These are phyloP conservation scores for Eristalis tenax DNA, from an alignment of 2,888 invertebrate species.

Conservation along the genomic window DNA sequence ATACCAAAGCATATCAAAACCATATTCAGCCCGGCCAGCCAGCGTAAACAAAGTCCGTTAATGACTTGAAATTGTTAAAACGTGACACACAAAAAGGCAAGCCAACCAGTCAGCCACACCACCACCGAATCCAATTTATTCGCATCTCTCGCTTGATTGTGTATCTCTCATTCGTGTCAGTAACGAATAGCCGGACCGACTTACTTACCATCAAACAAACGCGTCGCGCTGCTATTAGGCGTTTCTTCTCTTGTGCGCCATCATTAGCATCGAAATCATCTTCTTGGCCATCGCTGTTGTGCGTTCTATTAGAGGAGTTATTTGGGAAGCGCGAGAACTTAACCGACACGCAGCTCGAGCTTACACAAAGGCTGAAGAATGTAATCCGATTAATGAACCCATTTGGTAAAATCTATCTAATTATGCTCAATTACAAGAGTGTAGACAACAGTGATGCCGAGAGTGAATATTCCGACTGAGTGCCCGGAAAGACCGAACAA, in stretches of 20 bases:
- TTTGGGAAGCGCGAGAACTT: constrained; percentile 19
- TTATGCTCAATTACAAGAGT: constrained; percentile 56
- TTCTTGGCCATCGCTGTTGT: constrained; percentile 14
- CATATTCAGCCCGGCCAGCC: neutral
- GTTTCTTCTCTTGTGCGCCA: constrained; percentile 2
- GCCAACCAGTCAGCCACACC: constrained; percentile 10
- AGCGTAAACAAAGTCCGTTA: constrained; percentile 49
- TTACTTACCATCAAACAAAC: neutral
- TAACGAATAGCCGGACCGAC: neutral
- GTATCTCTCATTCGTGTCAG: neutral
- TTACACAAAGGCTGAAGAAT: neutral
- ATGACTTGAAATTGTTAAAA: constrained; percentile 53
- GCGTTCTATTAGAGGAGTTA: neutral
- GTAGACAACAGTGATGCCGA: constrained; percentile 22
- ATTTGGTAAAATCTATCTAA: constrained; percentile 58
- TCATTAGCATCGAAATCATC: constrained; percentile 54
- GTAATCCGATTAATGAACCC: constrained; percentile 53
- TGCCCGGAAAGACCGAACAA: neutral
- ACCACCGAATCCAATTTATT: constrained; percentile 34
- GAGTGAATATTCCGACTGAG: neutral
- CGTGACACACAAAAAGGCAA: constrained; percentile 47
- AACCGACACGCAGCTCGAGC: neutral
- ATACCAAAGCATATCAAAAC: neutral
- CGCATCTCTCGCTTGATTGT: neutral
- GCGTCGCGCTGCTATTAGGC: neutral